A percentile compares a stretch with the other conserved stretches of the same genome.
These are phyloP conservation scores for Regulus satrapa DNA, from an alignment of 2,113 vertebrate species.

Conservation along the genomic window DNA sequence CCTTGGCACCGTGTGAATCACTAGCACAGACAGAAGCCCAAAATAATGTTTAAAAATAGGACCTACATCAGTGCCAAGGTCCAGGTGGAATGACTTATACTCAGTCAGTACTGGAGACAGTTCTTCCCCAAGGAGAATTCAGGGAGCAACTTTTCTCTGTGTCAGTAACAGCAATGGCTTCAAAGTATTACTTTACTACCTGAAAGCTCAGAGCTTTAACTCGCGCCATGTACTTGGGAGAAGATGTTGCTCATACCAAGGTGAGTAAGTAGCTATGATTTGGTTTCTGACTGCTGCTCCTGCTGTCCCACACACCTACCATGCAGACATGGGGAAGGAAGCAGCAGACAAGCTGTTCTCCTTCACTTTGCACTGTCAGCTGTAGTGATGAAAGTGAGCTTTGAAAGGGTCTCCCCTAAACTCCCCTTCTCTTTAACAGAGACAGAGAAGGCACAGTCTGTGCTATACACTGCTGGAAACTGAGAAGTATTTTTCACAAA, in stretches of 20 bases:
- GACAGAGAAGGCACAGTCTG: neutral
- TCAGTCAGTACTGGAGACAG: neutral
- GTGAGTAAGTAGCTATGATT: neutral
- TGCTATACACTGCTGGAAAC: neutral
- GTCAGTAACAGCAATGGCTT: neutral
- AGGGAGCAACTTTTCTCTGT: neutral
- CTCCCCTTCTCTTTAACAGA: neutral
- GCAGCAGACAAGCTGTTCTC: neutral
- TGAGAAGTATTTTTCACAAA: neutral
- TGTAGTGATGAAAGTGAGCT: neutral
- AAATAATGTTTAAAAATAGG: neutral
- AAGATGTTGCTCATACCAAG: neutral
- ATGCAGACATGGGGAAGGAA: fast-evolving
- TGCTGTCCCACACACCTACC: neutral
- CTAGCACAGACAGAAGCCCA: neutral
- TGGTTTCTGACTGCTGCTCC: neutral
- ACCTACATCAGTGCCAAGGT: neutral
- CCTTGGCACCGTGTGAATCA: neutral
- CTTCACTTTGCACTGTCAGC: neutral
- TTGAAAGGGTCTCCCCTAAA: neutral
- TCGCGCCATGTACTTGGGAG: neutral
- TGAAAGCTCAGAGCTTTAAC: neutral
- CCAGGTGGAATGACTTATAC: neutral
- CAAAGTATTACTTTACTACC: neutral
- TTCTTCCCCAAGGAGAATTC: neutral